These are phyloP conservation scores for Rhinolophus ferrumequinum DNA, from an alignment of 2,113 vertebrate genomes.

Conservation along the genomic window DNA sequence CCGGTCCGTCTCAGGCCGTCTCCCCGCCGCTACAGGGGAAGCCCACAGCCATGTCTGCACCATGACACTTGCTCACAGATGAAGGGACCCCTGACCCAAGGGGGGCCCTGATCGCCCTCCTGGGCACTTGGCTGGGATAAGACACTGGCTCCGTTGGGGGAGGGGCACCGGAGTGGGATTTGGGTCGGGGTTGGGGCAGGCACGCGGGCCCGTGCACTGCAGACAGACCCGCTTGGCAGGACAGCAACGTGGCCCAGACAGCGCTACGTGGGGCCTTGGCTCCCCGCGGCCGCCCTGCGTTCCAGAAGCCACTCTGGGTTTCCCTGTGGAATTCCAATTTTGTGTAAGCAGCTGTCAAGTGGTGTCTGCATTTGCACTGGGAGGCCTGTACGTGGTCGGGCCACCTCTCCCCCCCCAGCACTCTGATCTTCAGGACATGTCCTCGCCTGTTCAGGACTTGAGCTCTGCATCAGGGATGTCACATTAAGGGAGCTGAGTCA, in stretches of 20 bases:
- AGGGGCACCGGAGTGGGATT: not conserved
- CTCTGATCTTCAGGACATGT: fast-evolving
- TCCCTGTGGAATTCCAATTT: not conserved
- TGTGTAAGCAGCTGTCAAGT: not conserved
- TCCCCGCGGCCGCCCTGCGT: not conserved
- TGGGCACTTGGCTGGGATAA: not conserved
- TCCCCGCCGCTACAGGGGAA: fast-evolving
- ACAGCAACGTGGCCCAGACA: fast-evolving
- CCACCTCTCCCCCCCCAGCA: not conserved
- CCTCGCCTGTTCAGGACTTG: fast-evolving
- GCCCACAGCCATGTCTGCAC: not conserved
- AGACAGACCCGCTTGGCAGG: fast-evolving
- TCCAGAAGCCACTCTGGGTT: too few relatives aligned
- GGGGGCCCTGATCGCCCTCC: not conserved
- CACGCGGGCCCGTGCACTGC: fast-evolving
- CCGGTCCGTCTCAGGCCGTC: fast-evolving
- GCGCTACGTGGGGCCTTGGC: fast-evolving
- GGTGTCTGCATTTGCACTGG: too few relatives aligned
- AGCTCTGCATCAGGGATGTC: fast-evolving
- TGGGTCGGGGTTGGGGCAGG: not conserved
- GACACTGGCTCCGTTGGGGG: not conserved
- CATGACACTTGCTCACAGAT: not conserved
- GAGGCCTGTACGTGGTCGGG: too few relatives aligned
- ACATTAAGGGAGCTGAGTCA: fast-evolving
- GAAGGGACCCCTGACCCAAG: too few relatives aligned